Conservation (phyloP, 2,113 vertebrate species). For the Odontophorus gujanensis region DNA sequence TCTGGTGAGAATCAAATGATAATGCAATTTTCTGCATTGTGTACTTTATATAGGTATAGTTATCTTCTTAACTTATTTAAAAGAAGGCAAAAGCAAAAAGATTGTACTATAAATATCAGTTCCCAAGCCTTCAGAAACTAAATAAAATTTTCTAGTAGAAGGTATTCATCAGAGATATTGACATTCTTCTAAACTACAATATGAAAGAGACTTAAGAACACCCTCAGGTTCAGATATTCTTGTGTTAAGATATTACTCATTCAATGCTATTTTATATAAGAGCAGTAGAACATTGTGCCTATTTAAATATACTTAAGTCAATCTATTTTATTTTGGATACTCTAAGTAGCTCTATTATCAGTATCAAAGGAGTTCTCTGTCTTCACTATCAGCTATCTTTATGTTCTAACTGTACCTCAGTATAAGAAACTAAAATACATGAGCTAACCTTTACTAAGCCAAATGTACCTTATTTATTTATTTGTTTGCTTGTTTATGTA, state of each 20-base stretch:
- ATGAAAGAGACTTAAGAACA: neutral
- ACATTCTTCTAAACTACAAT: neutral
- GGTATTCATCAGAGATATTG: neutral
- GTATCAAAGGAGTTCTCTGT: neutral
- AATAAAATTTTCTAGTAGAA: neutral
- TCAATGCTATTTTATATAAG: neutral
- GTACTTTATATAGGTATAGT: neutral
- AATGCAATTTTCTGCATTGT: neutral
- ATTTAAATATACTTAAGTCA: neutral
- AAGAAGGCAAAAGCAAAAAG: neutral
- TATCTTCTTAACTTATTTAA: neutral
- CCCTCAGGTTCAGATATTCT: neutral
- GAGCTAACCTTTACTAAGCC: neutral
- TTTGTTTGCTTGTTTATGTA: neutral
- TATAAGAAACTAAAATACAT: neutral
- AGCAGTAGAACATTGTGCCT: neutral
- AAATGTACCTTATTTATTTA: neutral
- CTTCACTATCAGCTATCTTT: neutral
- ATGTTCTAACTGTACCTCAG: neutral
- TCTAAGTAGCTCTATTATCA: neutral
- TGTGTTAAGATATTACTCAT: neutral
- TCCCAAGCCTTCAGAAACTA: neutral
- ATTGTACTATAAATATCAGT: neutral
- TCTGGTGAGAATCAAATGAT: neutral
- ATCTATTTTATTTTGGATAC: neutral